These are phyloP conservation scores for Fukomys damarensis DNA, from an alignment of 2,113 vertebrate species.

Conservation along the genomic window DNA sequence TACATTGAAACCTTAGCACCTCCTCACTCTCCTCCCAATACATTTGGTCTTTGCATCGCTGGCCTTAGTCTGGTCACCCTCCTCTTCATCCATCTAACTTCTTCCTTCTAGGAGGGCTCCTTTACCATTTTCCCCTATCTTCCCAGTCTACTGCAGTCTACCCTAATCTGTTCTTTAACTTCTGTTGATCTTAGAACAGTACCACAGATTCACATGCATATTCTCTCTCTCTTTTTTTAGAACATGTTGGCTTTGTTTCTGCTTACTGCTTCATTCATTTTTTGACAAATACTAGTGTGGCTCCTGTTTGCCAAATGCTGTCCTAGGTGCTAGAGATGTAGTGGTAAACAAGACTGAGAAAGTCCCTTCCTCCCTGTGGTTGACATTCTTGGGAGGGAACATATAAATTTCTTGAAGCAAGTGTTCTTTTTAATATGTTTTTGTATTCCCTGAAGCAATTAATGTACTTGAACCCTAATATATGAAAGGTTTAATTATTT, in stretches of 20 bases:
- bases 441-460: constrained; percentile 47
- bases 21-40: not conserved
- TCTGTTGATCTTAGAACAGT: not conserved
- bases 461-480: not conserved
- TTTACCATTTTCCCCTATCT: not conserved
- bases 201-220: not conserved
- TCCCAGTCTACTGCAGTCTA: not conserved
- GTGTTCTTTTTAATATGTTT: constrained; percentile 31
- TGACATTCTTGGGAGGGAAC: not conserved
- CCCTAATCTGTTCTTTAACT: not conserved
- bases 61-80: not conserved
- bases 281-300: not conserved
- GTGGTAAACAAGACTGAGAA: not conserved
- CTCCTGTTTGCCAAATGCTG: not conserved
- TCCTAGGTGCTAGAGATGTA: not conserved
- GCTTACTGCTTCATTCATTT: not conserved
- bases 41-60: not conserved
- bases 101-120: not conserved
- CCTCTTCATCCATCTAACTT: not conserved
- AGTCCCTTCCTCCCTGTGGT: not conserved
- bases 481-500: not conserved
- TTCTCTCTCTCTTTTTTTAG: not conserved
- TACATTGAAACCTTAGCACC: not conserved
- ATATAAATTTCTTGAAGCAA: constrained; percentile 14
- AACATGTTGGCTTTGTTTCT: not conserved